phyloP scores from a whole-genome alignment of 2,113 vertebrate species.

The Pimephales promelas region DNA sequence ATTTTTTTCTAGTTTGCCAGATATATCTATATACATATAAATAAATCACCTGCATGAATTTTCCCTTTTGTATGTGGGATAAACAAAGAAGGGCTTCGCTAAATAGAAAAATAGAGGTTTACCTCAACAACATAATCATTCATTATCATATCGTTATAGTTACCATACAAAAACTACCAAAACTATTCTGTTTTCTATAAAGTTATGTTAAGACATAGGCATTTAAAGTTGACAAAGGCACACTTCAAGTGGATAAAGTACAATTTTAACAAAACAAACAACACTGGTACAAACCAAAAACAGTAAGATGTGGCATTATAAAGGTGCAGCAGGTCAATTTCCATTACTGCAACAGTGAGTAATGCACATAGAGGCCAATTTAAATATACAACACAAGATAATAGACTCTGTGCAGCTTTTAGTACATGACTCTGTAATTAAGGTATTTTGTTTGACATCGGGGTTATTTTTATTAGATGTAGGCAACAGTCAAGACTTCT shows the following conservation, averaged over 20 bases:
- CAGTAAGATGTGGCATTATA: background rate
- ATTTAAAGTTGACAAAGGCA: background rate
- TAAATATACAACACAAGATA: background rate
- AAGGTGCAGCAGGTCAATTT: background rate
- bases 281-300: background rate
- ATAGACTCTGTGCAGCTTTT: background rate
- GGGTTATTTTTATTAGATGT: background rate
- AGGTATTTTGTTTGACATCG: background rate
- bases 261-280: background rate
- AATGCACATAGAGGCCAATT: background rate
- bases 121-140: background rate
- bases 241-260: slow-evolving; percentile 1
- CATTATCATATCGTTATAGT: background rate
- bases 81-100: background rate
- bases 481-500: background rate
- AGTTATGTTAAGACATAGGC: background rate
- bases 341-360: background rate
- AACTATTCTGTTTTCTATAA: slow-evolving; percentile 4
- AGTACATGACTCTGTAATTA: background rate
- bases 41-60: background rate
- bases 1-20: background rate
- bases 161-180: background rate
- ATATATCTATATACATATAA: background rate
- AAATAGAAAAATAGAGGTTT: background rate
- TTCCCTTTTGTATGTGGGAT: background rate